Base-by-base conservation (phyloP, 1,140 invertebrate species). In the Temnothorax longispinosus region DNA sequence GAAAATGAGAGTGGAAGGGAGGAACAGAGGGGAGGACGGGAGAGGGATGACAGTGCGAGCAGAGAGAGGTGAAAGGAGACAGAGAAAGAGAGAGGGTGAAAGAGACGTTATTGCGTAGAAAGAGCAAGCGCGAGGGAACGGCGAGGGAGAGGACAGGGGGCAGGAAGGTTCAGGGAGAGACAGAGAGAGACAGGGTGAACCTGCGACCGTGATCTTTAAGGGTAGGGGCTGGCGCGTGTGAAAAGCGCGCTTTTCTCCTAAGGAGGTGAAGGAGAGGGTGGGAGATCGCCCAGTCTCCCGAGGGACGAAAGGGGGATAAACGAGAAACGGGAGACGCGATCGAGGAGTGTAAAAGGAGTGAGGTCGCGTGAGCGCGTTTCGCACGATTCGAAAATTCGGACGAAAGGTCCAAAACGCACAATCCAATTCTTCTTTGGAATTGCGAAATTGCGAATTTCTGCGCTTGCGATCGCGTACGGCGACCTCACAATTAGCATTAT, bases 191-290 rank as follows among this genome's bases (percentile, higher is more conserved):
- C 85, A 88, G 81, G 41, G 87, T 86, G 76, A 87, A 93, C 89
- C 89, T 92, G 89, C 82, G 87, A 88, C 86, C 86, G 87, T 92
- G 89, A 92, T 92, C 91, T 89, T 87, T 90, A 82, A 82, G 88
- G 27, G 80, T 90, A 81, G 87, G 82, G 84, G 64, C 62, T 52
- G 47, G 27, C 58, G 58, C 85, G 72, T 64, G 41, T 65, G 60
- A 72, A 32, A 67, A 87, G 72, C 65, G 11, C 44, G 78, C 35
- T 85, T 89, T 58, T 80, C 58, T 64, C 60, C 58, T 32, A 52
- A 81, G 56, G 47, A 85, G 81, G 65, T 71, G 47, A 64, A 72
- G 71, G 60, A 80, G 75, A 87, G 82, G 77, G 82, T 80, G 60
- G 64, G 77, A 62, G 72, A 91, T 76, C 58, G 69, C 67, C 44